Conservation (phyloP, 2,113 vertebrate genomes). For the Chamaea fasciata region DNA sequence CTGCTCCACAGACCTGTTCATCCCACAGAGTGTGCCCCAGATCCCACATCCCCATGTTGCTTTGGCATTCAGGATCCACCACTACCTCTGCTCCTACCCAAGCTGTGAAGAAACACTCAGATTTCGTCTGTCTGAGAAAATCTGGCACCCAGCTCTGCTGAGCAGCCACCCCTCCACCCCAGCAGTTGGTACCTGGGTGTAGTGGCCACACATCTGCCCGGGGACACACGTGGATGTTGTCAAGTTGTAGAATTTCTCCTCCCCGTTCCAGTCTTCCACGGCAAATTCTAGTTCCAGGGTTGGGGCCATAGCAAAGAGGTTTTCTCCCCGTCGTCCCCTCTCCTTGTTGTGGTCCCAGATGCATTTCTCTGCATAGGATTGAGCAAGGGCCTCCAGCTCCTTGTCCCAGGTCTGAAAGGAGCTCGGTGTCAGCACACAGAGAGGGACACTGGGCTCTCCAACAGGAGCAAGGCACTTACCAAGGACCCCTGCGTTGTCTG, state of each 20-base stretch:
- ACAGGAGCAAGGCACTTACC: accelerated
- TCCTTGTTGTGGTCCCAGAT: slow-evolving; percentile 79
- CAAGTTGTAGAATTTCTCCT: slow-evolving; percentile 70
- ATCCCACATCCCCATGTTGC: background rate
- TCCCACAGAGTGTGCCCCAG: background rate
- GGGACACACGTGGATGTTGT: slow-evolving; percentile 37
- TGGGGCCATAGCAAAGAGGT: slow-evolving; percentile 73
- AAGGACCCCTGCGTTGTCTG: background rate
- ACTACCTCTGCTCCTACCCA: background rate
- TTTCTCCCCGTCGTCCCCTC: slow-evolving; percentile 70
- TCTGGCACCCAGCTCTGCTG: background rate
- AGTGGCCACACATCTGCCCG: slow-evolving; percentile 75
- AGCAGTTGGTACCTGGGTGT: slow-evolving; percentile 71
- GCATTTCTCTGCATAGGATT: slow-evolving; percentile 72
- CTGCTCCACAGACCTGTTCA: background rate
- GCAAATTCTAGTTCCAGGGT: slow-evolving; percentile 64
- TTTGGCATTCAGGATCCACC: background rate
- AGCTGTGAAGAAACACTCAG: background rate
- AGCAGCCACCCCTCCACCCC: background rate
- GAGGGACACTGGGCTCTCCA: background rate
- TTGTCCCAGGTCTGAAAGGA: slow-evolving; percentile 72
- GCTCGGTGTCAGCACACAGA: background rate
- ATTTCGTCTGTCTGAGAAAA: background rate
- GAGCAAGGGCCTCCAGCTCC: slow-evolving; percentile 70
- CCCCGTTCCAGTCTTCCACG: slow-evolving; percentile 65